Percentiles rank a stretch among this genome's conserved stretches.
Conservation (phyloP, 2,797 vertebrate genomes). For the Myotis daubentonii region DNA sequence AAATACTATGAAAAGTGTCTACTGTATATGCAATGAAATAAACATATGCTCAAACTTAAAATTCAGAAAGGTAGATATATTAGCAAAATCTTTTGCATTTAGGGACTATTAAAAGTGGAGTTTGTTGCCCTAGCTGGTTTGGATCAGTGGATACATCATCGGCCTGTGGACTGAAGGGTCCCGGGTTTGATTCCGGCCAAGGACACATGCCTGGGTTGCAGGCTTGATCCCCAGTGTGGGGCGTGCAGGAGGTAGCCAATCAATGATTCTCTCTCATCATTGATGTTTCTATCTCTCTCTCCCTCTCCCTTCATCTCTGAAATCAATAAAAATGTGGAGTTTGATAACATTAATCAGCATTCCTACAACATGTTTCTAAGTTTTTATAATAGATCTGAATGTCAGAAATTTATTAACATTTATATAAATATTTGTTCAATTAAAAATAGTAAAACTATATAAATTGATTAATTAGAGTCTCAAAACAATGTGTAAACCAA, state of each 20-base stretch:
- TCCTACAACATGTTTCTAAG: conserved; percentile 66
- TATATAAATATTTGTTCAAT: background rate
- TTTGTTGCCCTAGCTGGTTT: background rate
- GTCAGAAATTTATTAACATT: conserved; percentile 29
- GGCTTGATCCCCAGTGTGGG: too few relatives aligned
- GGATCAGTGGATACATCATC: too few relatives aligned
- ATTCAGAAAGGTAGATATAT: conserved; percentile 68
- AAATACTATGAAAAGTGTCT: conserved; percentile 43
- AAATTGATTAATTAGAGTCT: background rate
- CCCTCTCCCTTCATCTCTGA: too few relatives aligned
- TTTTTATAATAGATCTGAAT: conserved; percentile 73
- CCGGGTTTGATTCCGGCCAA: too few relatives aligned
- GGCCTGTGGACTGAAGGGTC: too few relatives aligned
- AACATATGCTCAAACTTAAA: conserved; percentile 61
- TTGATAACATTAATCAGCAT: conserved; percentile 71
- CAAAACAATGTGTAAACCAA: background rate
- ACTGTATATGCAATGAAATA: conserved; percentile 53
- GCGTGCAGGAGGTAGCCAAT: too few relatives aligned
- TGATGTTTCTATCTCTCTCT: too few relatives aligned
- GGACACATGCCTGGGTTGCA: too few relatives aligned
- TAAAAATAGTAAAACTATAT: background rate
- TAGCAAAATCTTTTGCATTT: conserved; percentile 71
- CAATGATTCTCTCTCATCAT: too few relatives aligned
- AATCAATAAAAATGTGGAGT: too few relatives aligned
- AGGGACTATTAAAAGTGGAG: conserved; percentile 66